Conservation (phyloP, 1,140 invertebrate species). For the Orius laevigatus region DNA sequence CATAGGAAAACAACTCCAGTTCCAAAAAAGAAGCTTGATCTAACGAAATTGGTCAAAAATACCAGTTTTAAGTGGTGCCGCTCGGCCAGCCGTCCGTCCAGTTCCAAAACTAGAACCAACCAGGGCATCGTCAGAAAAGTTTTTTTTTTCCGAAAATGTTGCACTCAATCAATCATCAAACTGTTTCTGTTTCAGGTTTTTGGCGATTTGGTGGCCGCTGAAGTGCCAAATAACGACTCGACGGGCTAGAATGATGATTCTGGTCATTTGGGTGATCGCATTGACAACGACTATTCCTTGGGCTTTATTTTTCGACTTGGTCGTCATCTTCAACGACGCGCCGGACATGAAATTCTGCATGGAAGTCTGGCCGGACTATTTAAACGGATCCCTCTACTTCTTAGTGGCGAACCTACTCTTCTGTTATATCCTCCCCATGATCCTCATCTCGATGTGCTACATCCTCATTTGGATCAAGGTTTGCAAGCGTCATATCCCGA, state of each 20-base stretch:
- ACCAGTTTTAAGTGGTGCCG: too few relatives aligned
- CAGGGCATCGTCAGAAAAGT: background rate
- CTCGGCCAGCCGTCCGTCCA: too few relatives aligned
- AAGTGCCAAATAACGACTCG: slow-evolving; percentile 79
- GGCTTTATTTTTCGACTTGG: slow-evolving; percentile 75
- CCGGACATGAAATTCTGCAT: slow-evolving; percentile 33
- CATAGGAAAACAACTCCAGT: too few relatives aligned
- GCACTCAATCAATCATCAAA: too few relatives aligned
- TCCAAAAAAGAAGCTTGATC: too few relatives aligned
- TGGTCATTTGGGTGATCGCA: slow-evolving; percentile 81
- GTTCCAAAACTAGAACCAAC: background rate
- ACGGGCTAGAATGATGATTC: slow-evolving; percentile 67
- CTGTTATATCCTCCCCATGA: slow-evolving; percentile 85
- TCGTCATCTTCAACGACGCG: slow-evolving; percentile 53
- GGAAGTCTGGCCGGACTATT: slow-evolving; percentile 63
- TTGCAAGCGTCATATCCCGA: slow-evolving; percentile 69
- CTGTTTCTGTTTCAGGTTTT: slow-evolving; percentile 59
- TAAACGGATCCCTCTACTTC: slow-evolving; percentile 70
- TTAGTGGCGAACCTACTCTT: slow-evolving; percentile 74
- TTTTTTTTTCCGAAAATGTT: too few relatives aligned
- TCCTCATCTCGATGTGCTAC: slow-evolving; percentile 82
- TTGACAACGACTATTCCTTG: slow-evolving; percentile 70
- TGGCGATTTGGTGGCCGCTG: slow-evolving; percentile 88
- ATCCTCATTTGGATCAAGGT: slow-evolving; percentile 85
- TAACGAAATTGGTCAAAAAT: too few relatives aligned